Base-by-base conservation (phyloP, 2,113 vertebrate genomes). In the Crotalus horridus region DNA sequence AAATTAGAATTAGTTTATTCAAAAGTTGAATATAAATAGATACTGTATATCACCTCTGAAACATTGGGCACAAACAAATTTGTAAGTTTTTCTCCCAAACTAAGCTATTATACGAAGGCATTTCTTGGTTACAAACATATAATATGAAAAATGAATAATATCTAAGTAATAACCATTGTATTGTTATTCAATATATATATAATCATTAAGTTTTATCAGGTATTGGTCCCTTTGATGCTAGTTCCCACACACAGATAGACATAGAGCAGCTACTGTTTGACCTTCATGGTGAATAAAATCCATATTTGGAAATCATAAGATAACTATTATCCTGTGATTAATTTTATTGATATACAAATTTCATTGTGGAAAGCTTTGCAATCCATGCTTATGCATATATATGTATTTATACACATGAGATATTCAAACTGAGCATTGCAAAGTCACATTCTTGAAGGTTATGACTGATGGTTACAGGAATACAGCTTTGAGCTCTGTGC, bases 401-500 rank as follows among this genome's bases (percentile, higher is more conserved):
- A 64, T n/a, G 23, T 59, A 58, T 58, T 23, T 58, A 58, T 21
- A 23, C 48, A 48, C 48, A 8, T 48, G 48, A 51, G 64, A 89
- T 29, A 56, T 46, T 88, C 43, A 12, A 33, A n/a, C 53, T 61
- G 74, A 86, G 69, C 46, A 61, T 24, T 51, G 88, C 54, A 61
- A 89, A 93, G 51, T 51, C 69, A 48, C 88, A 61, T 39, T 89
- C 88, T 90, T 43, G 59, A 86, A 89, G 74, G 46, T 74, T 93
- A 15, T 81, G 69, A 86, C 55, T 39, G 56, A 93, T 90, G 46
- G 58, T 93, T 58, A 92, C 69, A 85, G 85, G 54, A 89, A 85
- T 59, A 39, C 55, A 89, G 54, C 39, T 89, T 90, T 90, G 88
- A 85, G 54, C 88, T 85, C 58, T 92, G 92, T 89, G 92, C 88